Evolutionary conservation across 2,113 vertebrate species (phyloP).

Genomic region (Pheucticus melanocephalus): DNA sequence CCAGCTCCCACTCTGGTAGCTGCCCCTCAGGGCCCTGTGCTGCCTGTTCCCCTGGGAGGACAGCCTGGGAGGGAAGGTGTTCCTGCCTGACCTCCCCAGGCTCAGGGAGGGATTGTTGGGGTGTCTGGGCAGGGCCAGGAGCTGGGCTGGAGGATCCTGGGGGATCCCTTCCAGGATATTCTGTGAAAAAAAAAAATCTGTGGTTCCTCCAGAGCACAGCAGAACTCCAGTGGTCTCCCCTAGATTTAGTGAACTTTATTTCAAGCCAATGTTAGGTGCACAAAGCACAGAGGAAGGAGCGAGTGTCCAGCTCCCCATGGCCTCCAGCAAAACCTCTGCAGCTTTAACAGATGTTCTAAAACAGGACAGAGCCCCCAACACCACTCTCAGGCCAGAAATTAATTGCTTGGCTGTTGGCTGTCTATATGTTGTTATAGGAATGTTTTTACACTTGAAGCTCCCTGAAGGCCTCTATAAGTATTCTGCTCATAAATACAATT

Average conservation of each 20-base stretch:
- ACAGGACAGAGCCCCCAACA: neutral
- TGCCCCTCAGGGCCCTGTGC: neutral
- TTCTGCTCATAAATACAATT: constrained; percentile 73
- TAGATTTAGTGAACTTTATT: neutral
- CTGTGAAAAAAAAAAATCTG: neutral
- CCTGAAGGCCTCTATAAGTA: constrained; percentile 66
- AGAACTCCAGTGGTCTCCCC: neutral
- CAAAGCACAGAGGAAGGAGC: neutral
- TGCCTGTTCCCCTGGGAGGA: neutral
- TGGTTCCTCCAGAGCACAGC: no score
- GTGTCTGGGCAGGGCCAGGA: neutral
- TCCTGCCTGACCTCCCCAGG: neutral
- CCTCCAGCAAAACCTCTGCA: neutral
- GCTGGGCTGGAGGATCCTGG: neutral
- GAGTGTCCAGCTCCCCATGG: neutral
- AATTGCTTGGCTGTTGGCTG: constrained; percentile 60
- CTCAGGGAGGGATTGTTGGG: neutral
- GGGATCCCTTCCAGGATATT: neutral
- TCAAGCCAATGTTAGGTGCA: neutral
- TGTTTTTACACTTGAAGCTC: constrained; percentile 62
- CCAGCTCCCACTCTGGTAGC: neutral
- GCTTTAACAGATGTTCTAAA: constrained; percentile 6
- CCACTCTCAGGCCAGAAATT: constrained; percentile 45
- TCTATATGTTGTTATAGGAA: constrained; percentile 62
- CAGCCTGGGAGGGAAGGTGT: neutral